Percentiles rank a stretch among this genome's conserved stretches.
These are phyloP conservation scores for Muraenolepis orangiensis DNA, from an alignment of 2,797 vertebrate genomes.

Conservation along the genomic window DNA sequence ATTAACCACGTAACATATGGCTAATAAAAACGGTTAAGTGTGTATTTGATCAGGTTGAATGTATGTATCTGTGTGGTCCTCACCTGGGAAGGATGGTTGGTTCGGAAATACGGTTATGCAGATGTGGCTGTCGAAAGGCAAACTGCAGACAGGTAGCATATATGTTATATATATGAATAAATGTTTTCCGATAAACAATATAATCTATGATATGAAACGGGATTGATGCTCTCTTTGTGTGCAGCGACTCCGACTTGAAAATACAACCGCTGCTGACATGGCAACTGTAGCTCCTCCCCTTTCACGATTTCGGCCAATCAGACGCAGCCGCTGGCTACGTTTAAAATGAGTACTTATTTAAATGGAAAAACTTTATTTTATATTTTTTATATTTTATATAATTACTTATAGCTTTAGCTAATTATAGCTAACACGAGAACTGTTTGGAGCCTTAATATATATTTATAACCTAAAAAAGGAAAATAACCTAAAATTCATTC, in stretches of 20 bases:
- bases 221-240: constrained; percentile 31
- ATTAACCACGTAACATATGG: neutral
- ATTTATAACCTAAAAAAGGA: too few relatives aligned
- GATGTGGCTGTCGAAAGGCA: neutral
- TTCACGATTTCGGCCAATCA: constrained; percentile 55
- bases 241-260: constrained; percentile 47
- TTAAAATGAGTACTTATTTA: neutral
- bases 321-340: neutral
- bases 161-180: too few relatives aligned
- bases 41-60: too few relatives aligned
- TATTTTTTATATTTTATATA: neutral
- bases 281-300: constrained; percentile 41
- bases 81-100: constrained; percentile 42
- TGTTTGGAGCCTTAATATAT: too few relatives aligned
- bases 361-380: neutral
- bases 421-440: too few relatives aligned
- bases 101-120: constrained; percentile 2
- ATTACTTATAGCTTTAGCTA: too few relatives aligned
- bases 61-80: constrained; percentile 16
- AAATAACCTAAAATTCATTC: too few relatives aligned
- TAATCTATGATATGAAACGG: neutral
- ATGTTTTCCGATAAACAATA: neutral
- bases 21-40: neutral
- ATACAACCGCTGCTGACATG: constrained; percentile 76
- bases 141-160: neutral